Conservation (phyloP, 2,113 vertebrate species). For the Nycticebus coucang region DNA sequence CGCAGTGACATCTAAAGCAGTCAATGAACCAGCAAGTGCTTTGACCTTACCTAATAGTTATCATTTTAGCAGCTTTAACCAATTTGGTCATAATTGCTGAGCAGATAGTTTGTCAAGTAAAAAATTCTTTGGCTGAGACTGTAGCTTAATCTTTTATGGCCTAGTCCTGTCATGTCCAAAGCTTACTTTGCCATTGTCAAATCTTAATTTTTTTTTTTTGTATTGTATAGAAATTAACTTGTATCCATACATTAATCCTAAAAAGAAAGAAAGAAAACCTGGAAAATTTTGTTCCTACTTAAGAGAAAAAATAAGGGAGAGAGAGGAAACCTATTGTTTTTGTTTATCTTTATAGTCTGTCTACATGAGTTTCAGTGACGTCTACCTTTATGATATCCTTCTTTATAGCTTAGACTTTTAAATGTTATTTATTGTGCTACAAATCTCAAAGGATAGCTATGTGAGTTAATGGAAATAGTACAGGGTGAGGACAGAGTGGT, state of each 20-base stretch:
- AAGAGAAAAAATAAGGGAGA: background rate
- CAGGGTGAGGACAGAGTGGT: background rate
- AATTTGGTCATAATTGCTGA: slow-evolving; percentile 56
- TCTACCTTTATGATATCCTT: background rate
- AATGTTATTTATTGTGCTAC: background rate
- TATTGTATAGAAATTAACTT: slow-evolving; percentile 3
- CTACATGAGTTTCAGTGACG: background rate
- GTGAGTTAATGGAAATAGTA: background rate
- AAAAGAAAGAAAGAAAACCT: background rate
- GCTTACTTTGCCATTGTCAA: background rate
- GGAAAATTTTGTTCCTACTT: background rate
- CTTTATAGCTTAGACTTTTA: background rate
- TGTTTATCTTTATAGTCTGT: background rate
- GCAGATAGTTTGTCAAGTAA: slow-evolving; percentile 45
- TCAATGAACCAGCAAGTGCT: slow-evolving; percentile 26
- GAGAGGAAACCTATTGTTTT: background rate
- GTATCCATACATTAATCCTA: background rate
- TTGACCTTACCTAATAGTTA: slow-evolving; percentile 55
- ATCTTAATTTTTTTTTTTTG: background rate
- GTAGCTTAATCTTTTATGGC: background rate
- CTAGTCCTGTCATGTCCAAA: background rate
- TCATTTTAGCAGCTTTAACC: slow-evolving; percentile 60
- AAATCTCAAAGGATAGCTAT: background rate
- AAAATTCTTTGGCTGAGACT: background rate
- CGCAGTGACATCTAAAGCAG: slow-evolving; percentile 8